Evolutionary conservation across 2,113 vertebrate species (phyloP), one percentile per base, ranked within the genome.

Genomic region (Clinocottus analis): DNA sequence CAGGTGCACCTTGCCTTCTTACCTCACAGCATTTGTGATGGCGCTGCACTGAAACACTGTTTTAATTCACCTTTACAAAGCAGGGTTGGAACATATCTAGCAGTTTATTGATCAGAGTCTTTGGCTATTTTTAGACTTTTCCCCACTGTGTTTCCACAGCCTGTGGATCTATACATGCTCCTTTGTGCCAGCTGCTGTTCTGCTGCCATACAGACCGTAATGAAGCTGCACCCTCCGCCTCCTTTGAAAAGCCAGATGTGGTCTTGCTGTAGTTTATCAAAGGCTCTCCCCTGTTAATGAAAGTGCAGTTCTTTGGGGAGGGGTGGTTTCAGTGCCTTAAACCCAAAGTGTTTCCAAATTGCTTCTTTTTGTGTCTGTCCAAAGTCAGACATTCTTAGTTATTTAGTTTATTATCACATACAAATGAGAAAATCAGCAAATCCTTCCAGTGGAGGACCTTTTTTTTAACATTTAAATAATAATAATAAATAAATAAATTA

Each of bases 111-210:
- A 92, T 92, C 72, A 35, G 39, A 79, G 72, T 81, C 61, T 75
- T 80, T n/a, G 29, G 64, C 65, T 91, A 89, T 92, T 90, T 91
- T 82, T 88, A 89, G 87, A 56, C 53, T 13, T 56, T 73, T 16
- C 55, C 84, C 77, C n/a, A 1, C 74, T 67, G 69, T 71, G 69
- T 68, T 85, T 80, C 66, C 69, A 67, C 53, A 37, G 82, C 56
- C 77, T 67, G 72, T 83, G 68, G 83, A 86, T 91, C 86, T 55
- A 83, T 91, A 86, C 59, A 0, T 64, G 75, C 72, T 86, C n/a
- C 74, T 86, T 82, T 85, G 81, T 82, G 75, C 77, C 77, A 85
- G 82, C 73, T 89, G 86, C 67, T 67, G 79, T 59, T 84, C 62
- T 21, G 47, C 69, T 33, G 4, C 23, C 25, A 14, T 55, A 71